Conservation (phyloP, 2,888 invertebrate species). For the Drosophila anomalata region DNA sequence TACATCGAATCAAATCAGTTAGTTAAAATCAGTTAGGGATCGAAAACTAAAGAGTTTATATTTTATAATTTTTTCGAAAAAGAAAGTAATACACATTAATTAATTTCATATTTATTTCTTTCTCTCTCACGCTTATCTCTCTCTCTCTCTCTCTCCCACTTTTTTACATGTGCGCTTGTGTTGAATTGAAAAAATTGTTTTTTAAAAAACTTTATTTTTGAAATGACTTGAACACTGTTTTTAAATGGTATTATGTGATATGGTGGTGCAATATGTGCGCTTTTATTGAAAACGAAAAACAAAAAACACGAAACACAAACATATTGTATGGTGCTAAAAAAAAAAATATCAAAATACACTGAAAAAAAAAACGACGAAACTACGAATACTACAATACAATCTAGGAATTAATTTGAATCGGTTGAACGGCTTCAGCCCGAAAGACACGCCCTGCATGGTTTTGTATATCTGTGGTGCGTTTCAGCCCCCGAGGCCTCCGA, state of each 20-base stretch:
- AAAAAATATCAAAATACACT: not conserved
- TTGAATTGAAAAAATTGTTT: slow-evolving; percentile 58
- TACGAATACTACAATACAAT: slow-evolving; percentile 32
- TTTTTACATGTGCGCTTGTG: slow-evolving; percentile 72
- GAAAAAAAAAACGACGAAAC: slow-evolving; percentile 30
- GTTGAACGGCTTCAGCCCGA: slow-evolving; percentile 77
- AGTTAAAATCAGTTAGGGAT: slow-evolving; percentile 26
- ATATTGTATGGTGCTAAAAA: slow-evolving; percentile 41
- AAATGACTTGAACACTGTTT: slow-evolving; percentile 30
- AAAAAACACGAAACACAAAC: slow-evolving; percentile 38
- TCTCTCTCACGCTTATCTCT: slow-evolving; percentile 42
- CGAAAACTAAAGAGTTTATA: not conserved
- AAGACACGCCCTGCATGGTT: slow-evolving; percentile 83
- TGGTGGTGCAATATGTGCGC: slow-evolving; percentile 44
- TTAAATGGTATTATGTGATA: slow-evolving; percentile 50
- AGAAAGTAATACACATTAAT: slow-evolving; percentile 22
- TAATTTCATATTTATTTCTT: slow-evolving; percentile 44
- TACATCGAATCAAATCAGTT: slow-evolving; percentile 11
- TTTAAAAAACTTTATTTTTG: slow-evolving; percentile 22
- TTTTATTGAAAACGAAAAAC: slow-evolving; percentile 47
- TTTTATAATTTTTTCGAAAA: slow-evolving; percentile 3
- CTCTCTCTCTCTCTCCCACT: slow-evolving; percentile 35
- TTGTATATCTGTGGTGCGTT: slow-evolving; percentile 84
- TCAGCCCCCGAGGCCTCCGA: slow-evolving; percentile 46
- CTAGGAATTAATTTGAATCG: slow-evolving; percentile 57